Evolutionary conservation across 2,113 vertebrate species (phyloP).

Genomic region (Lipotes vexillifer): DNA sequence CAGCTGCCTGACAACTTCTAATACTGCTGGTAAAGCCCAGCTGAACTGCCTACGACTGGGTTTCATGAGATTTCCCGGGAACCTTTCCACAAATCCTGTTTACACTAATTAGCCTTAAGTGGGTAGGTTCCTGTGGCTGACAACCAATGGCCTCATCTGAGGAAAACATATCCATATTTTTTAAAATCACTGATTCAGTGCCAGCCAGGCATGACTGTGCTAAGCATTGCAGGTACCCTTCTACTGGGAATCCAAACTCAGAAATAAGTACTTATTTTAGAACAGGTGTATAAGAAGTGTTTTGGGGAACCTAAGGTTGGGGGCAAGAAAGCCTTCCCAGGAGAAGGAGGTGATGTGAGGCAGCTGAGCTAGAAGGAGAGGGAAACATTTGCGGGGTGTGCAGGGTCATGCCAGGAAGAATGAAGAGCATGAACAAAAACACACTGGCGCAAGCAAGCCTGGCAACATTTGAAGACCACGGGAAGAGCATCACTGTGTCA

Average conservation of each 20-base stretch:
- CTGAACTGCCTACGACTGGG: not conserved
- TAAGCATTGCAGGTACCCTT: not conserved
- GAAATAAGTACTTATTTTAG: not conserved
- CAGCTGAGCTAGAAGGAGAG: not conserved
- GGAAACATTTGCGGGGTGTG: not conserved
- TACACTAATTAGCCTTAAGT: conserved; percentile 20
- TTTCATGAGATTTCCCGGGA: not conserved
- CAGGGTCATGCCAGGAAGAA: not conserved
- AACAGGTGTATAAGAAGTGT: not conserved
- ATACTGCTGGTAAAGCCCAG: not conserved
- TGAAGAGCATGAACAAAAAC: not conserved
- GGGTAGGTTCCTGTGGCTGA: not conserved
- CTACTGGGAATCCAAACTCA: not conserved
- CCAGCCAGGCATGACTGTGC: not conserved
- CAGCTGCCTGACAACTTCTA: not conserved
- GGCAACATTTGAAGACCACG: not conserved
- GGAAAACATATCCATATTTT: not conserved
- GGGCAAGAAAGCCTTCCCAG: not conserved
- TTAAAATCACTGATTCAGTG: not conserved
- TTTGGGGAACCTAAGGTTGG: not conserved
- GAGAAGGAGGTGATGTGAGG: not conserved
- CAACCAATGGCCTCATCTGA: not conserved
- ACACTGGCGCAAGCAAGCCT: not conserved
- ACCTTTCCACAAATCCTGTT: not conserved
- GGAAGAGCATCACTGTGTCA: not conserved